Evolutionary conservation across 2,113 vertebrate species (phyloP).

Genomic region (Tupaia chinensis): DNA sequence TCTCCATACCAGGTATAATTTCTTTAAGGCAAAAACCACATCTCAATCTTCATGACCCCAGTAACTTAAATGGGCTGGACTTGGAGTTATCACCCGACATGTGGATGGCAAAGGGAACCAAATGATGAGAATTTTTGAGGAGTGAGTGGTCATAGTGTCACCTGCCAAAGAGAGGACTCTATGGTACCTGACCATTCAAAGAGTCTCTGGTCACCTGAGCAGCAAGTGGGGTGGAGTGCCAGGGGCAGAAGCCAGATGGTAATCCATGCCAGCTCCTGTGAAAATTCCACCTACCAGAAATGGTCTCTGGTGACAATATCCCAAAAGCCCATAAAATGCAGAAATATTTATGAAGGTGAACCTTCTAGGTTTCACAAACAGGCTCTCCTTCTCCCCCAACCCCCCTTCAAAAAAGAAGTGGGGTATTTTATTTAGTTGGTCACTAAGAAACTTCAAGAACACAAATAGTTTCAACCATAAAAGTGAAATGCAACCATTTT

Average conservation of each 20-base stretch:
- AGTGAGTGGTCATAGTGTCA: background rate
- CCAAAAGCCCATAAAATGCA: conserved; percentile 66
- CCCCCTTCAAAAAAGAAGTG: conserved; percentile 31
- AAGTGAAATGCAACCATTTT: conserved; percentile 36
- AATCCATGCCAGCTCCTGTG: conserved; percentile 63
- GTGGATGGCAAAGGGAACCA: background rate
- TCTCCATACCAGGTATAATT: background rate
- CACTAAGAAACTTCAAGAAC: conserved; percentile 58
- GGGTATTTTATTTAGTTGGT: conserved; percentile 53
- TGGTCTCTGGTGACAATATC: conserved; percentile 59
- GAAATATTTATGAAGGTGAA: conserved; percentile 75
- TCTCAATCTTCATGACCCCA: background rate
- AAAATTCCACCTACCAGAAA: conserved; percentile 73
- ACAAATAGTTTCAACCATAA: conserved; percentile 21
- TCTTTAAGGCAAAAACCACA: background rate
- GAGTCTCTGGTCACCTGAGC: background rate
- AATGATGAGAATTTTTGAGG: background rate
- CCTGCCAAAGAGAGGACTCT: background rate
- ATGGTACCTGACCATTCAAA: background rate
- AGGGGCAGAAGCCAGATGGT: conserved; percentile 55
- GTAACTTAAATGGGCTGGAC: background rate
- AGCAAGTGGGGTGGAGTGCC: background rate
- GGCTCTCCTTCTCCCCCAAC: conserved; percentile 26
- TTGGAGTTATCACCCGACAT: background rate
- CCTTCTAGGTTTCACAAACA: conserved; percentile 53